phyloP scores from a whole-genome alignment of 2,888 invertebrate genomes.

The Timema cristinae region DNA sequence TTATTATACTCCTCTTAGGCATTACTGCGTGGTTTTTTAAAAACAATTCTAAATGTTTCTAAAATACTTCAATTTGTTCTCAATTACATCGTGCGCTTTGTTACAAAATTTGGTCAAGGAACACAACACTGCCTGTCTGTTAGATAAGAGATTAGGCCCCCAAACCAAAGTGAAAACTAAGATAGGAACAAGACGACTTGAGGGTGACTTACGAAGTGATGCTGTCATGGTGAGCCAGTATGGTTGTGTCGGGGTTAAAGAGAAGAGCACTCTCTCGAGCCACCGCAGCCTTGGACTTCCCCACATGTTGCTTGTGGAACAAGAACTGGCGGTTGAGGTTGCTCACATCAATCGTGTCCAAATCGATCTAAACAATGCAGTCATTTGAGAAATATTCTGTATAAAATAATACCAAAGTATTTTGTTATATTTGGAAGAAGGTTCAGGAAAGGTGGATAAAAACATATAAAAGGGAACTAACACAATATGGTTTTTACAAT shows the following conservation, averaged over 20 bases:
- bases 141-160: background rate
- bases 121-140: background rate
- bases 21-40: no score
- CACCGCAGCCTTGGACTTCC: constrained; percentile 91
- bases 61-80: no score
- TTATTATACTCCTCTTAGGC: no score
- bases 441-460: no score
- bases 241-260: constrained; percentile 85
- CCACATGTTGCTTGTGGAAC: constrained; percentile 98
- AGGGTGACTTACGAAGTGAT: constrained; percentile 71
- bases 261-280: constrained; percentile 83
- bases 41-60: no score
- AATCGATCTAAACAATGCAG: constrained; percentile 75
- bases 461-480: no score
- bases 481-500: no score
- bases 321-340: constrained; percentile 98
- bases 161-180: background rate
- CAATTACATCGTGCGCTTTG: no score
- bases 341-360: constrained; percentile 99
- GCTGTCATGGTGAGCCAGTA: constrained; percentile 88
- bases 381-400: no score
- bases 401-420: no score
- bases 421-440: no score
- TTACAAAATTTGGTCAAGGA: background rate
- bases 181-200: background rate